Base-by-base conservation (phyloP, 2,888 invertebrate species). In the Hartigia nigra region DNA sequence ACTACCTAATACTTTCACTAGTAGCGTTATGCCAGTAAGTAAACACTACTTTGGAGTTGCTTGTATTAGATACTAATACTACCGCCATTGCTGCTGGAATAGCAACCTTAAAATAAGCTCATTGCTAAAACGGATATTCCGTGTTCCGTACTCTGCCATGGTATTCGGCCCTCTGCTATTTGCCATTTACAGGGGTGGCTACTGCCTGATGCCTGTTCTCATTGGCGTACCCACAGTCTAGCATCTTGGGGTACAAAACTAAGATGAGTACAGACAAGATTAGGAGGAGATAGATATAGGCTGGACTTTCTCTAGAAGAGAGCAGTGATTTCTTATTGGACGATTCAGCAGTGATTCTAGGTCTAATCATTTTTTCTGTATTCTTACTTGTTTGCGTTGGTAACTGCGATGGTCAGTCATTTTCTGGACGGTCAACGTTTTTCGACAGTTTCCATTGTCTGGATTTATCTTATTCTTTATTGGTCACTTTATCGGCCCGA, bases 121-220 rank as follows among this genome's bases (percentile, higher is more conserved):
- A 90, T 90, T 90, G 87, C 85, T 90, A 90, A 90, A 90, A 90
- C 90, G 90, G 90, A 90, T 89, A 88, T 90, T 89, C 89, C 89
- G 89, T 88, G 88, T 87, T 88, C 87, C 87, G 86, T 87, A 87
- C 78, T 77, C 75, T 76, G 81, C 87, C 85, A 81, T 76, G 81
- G 80, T 77, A 81, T 85, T 86, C 84, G 82, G 82, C 84, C 81
- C 79, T 81, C 12, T 74, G 75, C 31, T 75, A 76, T 74, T 77
- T 77, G 69, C 74, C 77, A 80, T 76, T 72, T 72, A 31, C 72
- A 72, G 72, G 34, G 34, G 14, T 31, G 72, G 32, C 72, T 72
- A 32, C 72, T 34, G 34, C 31, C 72, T 23, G 23, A 55, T 55
- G 23, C 9, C 55, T 23, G 55, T 55, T 55, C 55, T 55, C 55